Conservation (phyloP, 2,888 invertebrate species). For the Mactromeris polynyma region DNA sequence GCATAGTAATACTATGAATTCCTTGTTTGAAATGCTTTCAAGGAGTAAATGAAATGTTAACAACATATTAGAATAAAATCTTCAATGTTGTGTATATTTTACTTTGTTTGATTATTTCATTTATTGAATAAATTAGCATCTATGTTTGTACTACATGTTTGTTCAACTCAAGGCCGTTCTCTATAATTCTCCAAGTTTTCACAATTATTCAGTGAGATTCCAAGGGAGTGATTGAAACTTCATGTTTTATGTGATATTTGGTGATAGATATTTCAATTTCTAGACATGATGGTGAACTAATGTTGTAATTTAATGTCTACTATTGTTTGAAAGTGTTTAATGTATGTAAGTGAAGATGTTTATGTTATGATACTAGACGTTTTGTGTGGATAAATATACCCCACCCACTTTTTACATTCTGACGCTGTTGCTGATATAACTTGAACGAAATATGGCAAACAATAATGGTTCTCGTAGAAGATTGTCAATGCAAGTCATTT, state of each 20-base stretch:
- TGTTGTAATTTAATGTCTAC: background rate
- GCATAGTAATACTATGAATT: conserved; percentile 5
- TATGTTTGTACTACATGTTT: conserved; percentile 9
- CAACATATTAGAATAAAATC: conserved; percentile 10
- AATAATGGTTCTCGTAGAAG: conserved; percentile 35
- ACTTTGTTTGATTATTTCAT: background rate
- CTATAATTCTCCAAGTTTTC: background rate
- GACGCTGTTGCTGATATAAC: background rate
- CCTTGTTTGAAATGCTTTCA: conserved; percentile 22
- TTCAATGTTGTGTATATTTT: conserved; percentile 4
- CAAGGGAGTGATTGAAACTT: background rate
- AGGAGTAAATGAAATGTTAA: conserved; percentile 20
- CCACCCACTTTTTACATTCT: background rate
- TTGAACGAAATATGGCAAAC: background rate
- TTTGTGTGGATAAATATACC: background rate
- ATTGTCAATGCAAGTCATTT: conserved; percentile 61
- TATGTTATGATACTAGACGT: background rate
- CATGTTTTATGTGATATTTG: background rate
- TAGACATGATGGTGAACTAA: background rate
- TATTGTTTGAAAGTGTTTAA: background rate
- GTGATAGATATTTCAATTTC: background rate
- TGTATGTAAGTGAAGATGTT: background rate
- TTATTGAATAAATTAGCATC: conserved; percentile 26
- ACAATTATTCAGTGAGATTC: background rate
- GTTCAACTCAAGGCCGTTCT: background rate